Percentiles rank a stretch among this genome's conserved stretches.
Conservation (phyloP, 2,113 vertebrate species). For the Apaloderma vittatum region DNA sequence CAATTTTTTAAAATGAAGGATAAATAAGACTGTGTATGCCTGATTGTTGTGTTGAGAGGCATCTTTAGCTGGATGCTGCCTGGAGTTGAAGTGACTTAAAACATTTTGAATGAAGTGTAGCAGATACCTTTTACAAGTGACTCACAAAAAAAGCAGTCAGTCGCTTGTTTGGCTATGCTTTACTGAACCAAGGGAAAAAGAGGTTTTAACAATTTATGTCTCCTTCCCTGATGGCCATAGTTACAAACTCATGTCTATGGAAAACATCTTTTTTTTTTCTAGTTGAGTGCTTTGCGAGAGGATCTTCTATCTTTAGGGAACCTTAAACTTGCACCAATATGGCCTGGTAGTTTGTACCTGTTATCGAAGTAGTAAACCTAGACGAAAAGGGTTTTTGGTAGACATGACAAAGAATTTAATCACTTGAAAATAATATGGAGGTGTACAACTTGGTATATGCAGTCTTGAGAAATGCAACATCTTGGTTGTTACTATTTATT, state of each 20-base stretch:
- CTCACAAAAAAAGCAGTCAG: not conserved
- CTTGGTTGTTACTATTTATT: accelerated
- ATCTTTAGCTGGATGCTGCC: not conserved
- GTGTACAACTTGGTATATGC: accelerated
- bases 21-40: not conserved
- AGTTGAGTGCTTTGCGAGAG: not conserved
- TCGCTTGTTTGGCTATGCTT: not conserved
- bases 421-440: not conserved
- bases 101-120: not conserved
- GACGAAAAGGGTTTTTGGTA: not conserved
- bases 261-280: not conserved
- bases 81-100: not conserved
- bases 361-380: not conserved
- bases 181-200: not conserved
- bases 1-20: not conserved
- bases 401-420: not conserved
- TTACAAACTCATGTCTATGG: too few species aligned
- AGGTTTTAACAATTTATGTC: not conserved
- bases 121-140: not conserved
- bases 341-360: not conserved
- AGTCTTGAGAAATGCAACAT: not conserved
- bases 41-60: not conserved
- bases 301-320: not conserved
- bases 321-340: not conserved
- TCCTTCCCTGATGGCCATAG: not conserved